phyloP scores from a whole-genome alignment of 1,140 invertebrate genomes.

The Doryteuthis pealeii region DNA sequence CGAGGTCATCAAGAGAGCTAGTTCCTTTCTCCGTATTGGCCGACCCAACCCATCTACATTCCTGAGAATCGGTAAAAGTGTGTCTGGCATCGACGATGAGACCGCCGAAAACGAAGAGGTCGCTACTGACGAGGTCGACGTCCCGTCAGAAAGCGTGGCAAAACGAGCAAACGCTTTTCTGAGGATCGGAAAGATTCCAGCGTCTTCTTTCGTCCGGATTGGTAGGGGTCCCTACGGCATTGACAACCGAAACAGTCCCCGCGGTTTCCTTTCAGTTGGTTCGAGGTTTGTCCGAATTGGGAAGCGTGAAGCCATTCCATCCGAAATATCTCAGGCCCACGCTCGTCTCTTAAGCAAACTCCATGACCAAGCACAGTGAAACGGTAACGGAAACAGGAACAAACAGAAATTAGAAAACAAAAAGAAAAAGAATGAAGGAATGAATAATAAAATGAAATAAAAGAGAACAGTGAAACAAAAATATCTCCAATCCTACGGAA shows the following conservation, averaged over 20 bases:
- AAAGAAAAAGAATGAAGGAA: not conserved
- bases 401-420: not conserved
- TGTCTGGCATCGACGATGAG: not conserved
- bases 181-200: slow-evolving; percentile 35
- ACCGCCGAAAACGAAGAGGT: not conserved
- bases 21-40: slow-evolving; percentile 19
- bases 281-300: slow-evolving; percentile 35
- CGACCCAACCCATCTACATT: slow-evolving; percentile 13
- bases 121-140: not conserved
- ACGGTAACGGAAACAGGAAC: not conserved
- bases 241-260: not conserved
- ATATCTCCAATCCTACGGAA: too few species aligned
- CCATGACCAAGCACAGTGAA: not conserved
- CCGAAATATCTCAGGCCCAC: not conserved
- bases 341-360: not conserved
- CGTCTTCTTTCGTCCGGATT: slow-evolving; percentile 30
- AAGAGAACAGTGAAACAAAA: not conserved
- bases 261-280: slow-evolving; percentile 16
- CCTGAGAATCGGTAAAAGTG: slow-evolving; percentile 21
- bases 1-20: slow-evolving; percentile 15
- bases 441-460: not conserved
- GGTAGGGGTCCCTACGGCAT: slow-evolving; percentile 14
- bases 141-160: not conserved
- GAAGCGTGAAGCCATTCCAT: slow-evolving; percentile 17
- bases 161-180: slow-evolving; percentile 27